Evolutionary conservation across 2,113 vertebrate species (phyloP).

Genomic region (Thamnaconus septentrionalis): DNA sequence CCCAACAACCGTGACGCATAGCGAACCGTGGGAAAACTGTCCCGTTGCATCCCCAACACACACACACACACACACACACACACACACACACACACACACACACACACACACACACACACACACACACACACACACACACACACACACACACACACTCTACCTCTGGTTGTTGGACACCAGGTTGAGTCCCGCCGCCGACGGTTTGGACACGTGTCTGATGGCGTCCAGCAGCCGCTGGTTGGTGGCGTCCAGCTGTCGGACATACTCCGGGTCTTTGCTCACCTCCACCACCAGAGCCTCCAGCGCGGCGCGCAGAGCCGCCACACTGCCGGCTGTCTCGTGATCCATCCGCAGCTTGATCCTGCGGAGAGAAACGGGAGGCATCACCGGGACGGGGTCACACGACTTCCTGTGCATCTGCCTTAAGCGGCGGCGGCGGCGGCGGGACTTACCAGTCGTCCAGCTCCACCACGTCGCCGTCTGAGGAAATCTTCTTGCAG

Average conservation of each 20-base stretch:
- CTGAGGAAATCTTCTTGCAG: slow-evolving; percentile 87
- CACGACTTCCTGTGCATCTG: not conserved
- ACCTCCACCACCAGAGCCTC: slow-evolving; percentile 92
- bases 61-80: no score
- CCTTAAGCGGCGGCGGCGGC: not conserved
- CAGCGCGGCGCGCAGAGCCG: slow-evolving; percentile 82
- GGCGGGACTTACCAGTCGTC: slow-evolving; percentile 86
- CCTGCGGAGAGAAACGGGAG: slow-evolving; percentile 61
- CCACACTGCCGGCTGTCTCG: slow-evolving; percentile 77
- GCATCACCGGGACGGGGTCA: not conserved
- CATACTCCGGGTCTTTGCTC: slow-evolving; percentile 83
- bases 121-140: no score
- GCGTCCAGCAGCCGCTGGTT: slow-evolving; percentile 81
- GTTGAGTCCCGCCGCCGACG: slow-evolving; percentile 81
- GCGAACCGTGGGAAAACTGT: no score
- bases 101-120: no score
- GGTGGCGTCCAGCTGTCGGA: slow-evolving; percentile 81
- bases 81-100: no score
- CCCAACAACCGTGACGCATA: no score
- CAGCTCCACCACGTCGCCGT: slow-evolving; percentile 83
- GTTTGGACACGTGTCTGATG: slow-evolving; percentile 86
- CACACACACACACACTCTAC: slow-evolving; percentile 48
- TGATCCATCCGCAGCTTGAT: slow-evolving; percentile 87
- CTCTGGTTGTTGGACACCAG: slow-evolving; percentile 74
- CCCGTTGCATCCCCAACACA: no score